Evolutionary conservation across 2,888 invertebrate genomes (phyloP).

Genomic region (Melangyna quadrimaculata): DNA sequence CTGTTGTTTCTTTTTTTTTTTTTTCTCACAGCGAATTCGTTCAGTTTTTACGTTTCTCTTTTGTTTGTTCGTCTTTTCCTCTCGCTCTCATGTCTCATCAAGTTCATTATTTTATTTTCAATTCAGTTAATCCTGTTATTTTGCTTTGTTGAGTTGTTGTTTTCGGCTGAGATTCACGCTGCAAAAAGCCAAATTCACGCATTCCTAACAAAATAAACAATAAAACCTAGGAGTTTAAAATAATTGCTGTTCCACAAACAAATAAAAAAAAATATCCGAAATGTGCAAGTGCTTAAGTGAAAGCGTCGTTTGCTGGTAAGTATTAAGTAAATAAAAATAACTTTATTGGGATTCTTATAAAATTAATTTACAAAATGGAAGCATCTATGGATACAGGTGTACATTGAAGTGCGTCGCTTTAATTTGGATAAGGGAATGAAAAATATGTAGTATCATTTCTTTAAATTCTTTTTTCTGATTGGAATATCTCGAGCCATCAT

Average conservation of each 20-base stretch:
- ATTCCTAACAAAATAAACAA: conserved; percentile 25
- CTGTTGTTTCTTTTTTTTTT: too few relatives aligned
- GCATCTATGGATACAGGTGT: conserved; percentile 26
- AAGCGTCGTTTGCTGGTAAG: conserved; percentile 65
- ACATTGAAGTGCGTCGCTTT: neutral
- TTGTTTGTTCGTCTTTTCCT: too few relatives aligned
- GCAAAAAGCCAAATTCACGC: neutral
- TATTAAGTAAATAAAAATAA: conserved; percentile 52
- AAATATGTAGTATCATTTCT: neutral
- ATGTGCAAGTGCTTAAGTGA: conserved; percentile 68
- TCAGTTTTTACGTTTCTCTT: too few relatives aligned
- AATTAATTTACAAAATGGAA: conserved; percentile 36
- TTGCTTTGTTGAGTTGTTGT: conserved; percentile 52
- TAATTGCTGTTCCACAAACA: neutral
- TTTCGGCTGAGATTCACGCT: neutral
- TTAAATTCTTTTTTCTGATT: neutral
- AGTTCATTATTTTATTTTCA: neutral
- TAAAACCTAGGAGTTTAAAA: neutral
- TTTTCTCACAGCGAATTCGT: too few relatives aligned
- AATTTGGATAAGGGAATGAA: neutral
- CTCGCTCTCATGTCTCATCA: too few relatives aligned
- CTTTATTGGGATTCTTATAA: neutral
- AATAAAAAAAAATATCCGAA: neutral
- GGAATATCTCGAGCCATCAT: neutral
- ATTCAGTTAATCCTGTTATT: conserved; percentile 39